phyloP scores from a whole-genome alignment of 2,888 invertebrate species.

The Coelogynopora nodosa region DNA sequence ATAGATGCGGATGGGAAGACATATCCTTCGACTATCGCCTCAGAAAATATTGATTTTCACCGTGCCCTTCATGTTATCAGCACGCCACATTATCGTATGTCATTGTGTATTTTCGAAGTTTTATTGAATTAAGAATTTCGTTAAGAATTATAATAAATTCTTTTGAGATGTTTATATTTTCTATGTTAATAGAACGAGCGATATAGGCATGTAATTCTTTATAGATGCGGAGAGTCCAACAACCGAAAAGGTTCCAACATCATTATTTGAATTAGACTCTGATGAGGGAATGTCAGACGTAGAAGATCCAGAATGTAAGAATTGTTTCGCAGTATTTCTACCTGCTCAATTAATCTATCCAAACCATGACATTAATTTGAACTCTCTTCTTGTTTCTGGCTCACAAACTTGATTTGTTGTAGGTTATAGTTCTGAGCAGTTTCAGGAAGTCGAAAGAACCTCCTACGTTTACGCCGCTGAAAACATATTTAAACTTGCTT shows the following conservation, averaged over 20 bases:
- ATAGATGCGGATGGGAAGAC: not conserved
- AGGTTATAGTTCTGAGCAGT: not conserved
- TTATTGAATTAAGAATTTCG: no score
- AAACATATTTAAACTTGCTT: not conserved
- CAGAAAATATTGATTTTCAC: conserved; percentile 2
- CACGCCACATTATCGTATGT: not conserved
- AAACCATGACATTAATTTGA: not conserved
- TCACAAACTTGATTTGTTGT: not conserved
- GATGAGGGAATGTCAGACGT: not conserved
- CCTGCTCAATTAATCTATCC: not conserved
- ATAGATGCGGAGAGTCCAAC: not conserved
- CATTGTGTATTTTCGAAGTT: no score
- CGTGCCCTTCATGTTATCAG: not conserved
- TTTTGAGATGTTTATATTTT: no score
- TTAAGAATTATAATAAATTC: no score
- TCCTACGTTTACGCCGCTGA: conserved; percentile 5
- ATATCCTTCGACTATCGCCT: not conserved
- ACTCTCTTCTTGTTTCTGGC: not conserved
- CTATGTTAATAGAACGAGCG: no score
- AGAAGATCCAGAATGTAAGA: not conserved
- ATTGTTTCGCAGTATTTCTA: not conserved
- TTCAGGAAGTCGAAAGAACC: not conserved
- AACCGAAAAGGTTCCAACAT: not conserved
- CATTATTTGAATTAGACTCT: not conserved
- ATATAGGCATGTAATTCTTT: no score